Base-by-base conservation (phyloP, 2,888 invertebrate genomes). In the Geophilus truncorum region DNA sequence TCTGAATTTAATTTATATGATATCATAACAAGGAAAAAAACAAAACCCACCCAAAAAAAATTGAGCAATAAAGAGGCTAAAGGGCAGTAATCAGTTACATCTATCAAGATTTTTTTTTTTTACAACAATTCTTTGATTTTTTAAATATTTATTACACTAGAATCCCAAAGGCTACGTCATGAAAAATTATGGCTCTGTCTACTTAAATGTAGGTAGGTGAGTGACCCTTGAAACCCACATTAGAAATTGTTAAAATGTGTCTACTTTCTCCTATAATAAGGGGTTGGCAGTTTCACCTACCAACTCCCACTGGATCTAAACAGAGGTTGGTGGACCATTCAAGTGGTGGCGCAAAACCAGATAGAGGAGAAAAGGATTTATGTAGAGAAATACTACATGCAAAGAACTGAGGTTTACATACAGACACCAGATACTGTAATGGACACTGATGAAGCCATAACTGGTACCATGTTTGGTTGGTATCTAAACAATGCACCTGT, bases 311-410 rank as follows among this genome's bases (percentile, higher is more conserved):
- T 32, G 12, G 80, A 80, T 78, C 82, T 82, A 6, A 80, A 83
- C 23, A 57, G 81, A 10, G 88, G 88, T 0, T 84, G 84, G 81
- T 88, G 88, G 88, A 86, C 84, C 81, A 86, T 88, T 36, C 84
- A 85, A 75, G 86, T 87, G 0, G 84, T 85, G 81, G 86, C 87
- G 4, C 84, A 85, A 85, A 86, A 81, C 84, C 86, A 78, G 81
- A 82, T 81, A 34, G 36, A 80, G 79, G 70, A 81, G 34, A 79
- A 81, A 36, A 21, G 25, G 9, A 80, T 88, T 80, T 84, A 84
- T 80, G 86, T 88, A 9, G 87, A 87, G 82, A 87, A 86, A 80
- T 87, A 86, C 83, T 88, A 86, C 83, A 84, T 84, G 6, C 87
- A 87, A 45, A 78, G 76, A 62, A 81, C 83, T 5, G 84, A 87